phyloP scores from a whole-genome alignment of 2,888 invertebrate species.

The Drosophila infuscata region DNA sequence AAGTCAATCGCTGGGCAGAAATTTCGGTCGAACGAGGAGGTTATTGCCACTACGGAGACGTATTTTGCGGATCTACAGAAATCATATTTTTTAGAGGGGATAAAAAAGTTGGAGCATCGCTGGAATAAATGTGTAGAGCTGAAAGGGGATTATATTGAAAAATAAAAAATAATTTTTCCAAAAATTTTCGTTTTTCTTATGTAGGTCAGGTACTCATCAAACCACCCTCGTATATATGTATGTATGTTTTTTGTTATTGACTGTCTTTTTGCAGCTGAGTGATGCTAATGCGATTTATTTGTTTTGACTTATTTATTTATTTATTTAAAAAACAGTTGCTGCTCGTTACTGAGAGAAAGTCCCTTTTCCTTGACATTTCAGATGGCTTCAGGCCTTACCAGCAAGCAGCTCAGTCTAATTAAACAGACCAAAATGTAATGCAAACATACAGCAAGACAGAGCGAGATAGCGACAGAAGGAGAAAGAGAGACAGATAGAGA shows the following conservation, averaged over 20 bases:
- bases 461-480: not conserved
- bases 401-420: slow-evolving; percentile 41
- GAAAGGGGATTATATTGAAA: too few species aligned
- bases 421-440: slow-evolving; percentile 38
- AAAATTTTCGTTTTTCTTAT: too few species aligned
- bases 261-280: not conserved
- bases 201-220: too few species aligned
- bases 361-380: slow-evolving; percentile 13
- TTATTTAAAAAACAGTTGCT: slow-evolving; percentile 8
- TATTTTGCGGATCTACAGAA: too few species aligned
- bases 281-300: slow-evolving; percentile 9
- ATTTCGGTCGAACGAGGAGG: too few species aligned
- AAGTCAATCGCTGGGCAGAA: too few species aligned
- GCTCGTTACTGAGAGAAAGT: not conserved
- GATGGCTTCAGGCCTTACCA: slow-evolving; percentile 10
- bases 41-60: too few species aligned
- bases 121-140: too few species aligned
- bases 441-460: slow-evolving; percentile 12
- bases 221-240: not conserved
- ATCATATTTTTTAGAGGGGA: too few species aligned
- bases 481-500: not conserved
- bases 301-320: slow-evolving; percentile 11
- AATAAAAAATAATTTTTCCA: too few species aligned
- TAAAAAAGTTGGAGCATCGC: too few species aligned
- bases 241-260: not conserved